Percentiles rank a stretch among this genome's conserved stretches.
Conservation (phyloP, 2,888 invertebrate genomes). For the Monochamus alternatus region DNA sequence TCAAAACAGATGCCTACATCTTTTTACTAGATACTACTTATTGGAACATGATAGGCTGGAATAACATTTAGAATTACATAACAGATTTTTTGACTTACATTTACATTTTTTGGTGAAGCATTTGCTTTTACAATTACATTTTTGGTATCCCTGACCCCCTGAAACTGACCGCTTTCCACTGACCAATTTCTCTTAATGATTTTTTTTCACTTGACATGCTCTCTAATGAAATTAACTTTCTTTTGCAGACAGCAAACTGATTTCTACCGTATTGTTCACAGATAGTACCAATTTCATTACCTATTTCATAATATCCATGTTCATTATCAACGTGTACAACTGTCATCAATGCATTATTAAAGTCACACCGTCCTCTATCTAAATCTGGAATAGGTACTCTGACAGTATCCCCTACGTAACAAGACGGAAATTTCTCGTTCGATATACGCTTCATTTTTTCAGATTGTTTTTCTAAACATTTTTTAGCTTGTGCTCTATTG, state of each 20-base stretch:
- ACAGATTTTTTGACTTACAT: neutral
- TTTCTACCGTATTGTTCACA: neutral
- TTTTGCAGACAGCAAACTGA: neutral
- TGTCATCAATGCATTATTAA: slow-evolving; percentile 20
- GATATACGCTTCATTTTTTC: slow-evolving; percentile 46
- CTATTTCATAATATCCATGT: slow-evolving; percentile 3
- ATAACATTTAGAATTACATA: slow-evolving; percentile 15
- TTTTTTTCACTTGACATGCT: slow-evolving; percentile 48
- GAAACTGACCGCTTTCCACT: neutral
- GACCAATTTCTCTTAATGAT: slow-evolving; percentile 36
- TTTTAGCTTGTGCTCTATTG: neutral
- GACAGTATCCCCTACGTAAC: slow-evolving; percentile 43
- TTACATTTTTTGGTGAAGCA: slow-evolving; percentile 8
- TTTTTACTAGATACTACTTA: neutral
- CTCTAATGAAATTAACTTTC: slow-evolving; percentile 48
- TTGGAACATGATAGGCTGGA: slow-evolving; percentile 1
- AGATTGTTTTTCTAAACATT: slow-evolving; percentile 38
- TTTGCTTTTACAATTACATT: slow-evolving; percentile 18
- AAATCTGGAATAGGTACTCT: slow-evolving; percentile 45
- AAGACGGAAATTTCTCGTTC: slow-evolving; percentile 43
- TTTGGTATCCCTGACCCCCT: slow-evolving; percentile 14
- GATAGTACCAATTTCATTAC: neutral
- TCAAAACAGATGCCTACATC: too few species aligned
- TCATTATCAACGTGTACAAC: neutral
- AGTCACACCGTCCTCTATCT: slow-evolving; percentile 42